A percentile compares a stretch with the other conserved stretches of the same genome.
These are phyloP conservation scores for Chelon auratus DNA, from an alignment of 2,797 vertebrate genomes.

Conservation along the genomic window DNA sequence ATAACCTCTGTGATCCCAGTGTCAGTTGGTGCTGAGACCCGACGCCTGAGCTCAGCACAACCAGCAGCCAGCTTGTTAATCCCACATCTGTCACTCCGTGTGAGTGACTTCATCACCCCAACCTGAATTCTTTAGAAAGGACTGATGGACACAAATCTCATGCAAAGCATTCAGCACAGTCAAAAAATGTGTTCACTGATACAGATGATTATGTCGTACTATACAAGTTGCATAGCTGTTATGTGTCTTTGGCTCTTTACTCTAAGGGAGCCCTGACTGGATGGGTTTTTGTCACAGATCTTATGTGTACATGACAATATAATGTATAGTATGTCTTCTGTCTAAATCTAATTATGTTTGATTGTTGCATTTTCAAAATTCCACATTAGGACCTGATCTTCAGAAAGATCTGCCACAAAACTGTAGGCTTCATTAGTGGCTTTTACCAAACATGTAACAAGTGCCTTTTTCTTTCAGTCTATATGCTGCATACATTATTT, in stretches of 20 bases:
- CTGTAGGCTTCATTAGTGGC: too few species aligned
- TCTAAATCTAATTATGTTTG: too few species aligned
- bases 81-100: constrained; percentile 67
- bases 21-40: constrained; percentile 53
- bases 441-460: too few species aligned
- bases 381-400: too few species aligned
- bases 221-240: neutral
- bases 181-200: constrained; percentile 18
- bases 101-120: constrained; percentile 57
- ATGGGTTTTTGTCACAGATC: neutral
- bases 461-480: too few species aligned
- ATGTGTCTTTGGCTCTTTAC: constrained; percentile 8
- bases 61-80: constrained; percentile 60
- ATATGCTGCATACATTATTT: too few species aligned
- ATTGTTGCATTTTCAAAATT: neutral
- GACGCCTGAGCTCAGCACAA: constrained; percentile 68
- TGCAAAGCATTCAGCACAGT: constrained; percentile 24
- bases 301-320: neutral
- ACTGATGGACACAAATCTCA: constrained; percentile 30
- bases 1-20: constrained; percentile 45
- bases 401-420: too few species aligned
- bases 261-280: neutral
- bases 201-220: neutral
- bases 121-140: constrained; percentile 63
- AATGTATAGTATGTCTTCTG: neutral